Base-by-base conservation (phyloP, 1,140 invertebrate species). In the Idris sp. region DNA sequence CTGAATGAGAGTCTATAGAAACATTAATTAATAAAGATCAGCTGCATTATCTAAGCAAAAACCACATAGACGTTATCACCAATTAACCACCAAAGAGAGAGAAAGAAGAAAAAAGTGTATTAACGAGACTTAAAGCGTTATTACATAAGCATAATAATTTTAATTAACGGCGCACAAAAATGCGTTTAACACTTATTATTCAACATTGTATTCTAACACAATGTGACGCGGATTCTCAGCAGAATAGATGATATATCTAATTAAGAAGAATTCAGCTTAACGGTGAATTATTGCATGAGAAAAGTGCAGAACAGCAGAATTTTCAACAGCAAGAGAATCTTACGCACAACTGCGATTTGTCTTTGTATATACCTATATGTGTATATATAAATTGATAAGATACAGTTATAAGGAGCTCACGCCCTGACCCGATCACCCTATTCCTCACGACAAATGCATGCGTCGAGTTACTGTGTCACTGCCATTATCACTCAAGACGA, bases 391-490 rank as follows among this genome's bases (percentile, higher is more conserved):
- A 61, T 74, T 77, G 64, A 77, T 74, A 77, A 74, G 59, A 43
- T n/a, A 8, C 38, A 35, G 26, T 58, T 54, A 64, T 40, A 74
- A 56, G 7, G 26, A 36, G 49, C 61, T 65, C 53, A 43, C 75
- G 51, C 68, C 58, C 68, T 72, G 51, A 77, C 77, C 69, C 72
- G 76, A 78, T 80, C 76, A 76, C 69, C 76, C 64, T 67, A 62
- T 79, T 78, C 48, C 54, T 64, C 58, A 30, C 53, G 51, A 73
- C 68, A 43, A 49, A 64, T 51, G 44, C 35, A 19, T 14, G 49
- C 49, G 49, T 64, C 28, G 38, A 76, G 74, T 79, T 78, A 78
- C 68, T 67, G 61, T 76, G 77, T 81, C 79, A 78, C 64, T 81
- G 78, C 65, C 74, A 81, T 79, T 78, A 77, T 77, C 74, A 72